phyloP scores from a whole-genome alignment of 2,113 vertebrate genomes.

The Acanthisitta chloris region DNA sequence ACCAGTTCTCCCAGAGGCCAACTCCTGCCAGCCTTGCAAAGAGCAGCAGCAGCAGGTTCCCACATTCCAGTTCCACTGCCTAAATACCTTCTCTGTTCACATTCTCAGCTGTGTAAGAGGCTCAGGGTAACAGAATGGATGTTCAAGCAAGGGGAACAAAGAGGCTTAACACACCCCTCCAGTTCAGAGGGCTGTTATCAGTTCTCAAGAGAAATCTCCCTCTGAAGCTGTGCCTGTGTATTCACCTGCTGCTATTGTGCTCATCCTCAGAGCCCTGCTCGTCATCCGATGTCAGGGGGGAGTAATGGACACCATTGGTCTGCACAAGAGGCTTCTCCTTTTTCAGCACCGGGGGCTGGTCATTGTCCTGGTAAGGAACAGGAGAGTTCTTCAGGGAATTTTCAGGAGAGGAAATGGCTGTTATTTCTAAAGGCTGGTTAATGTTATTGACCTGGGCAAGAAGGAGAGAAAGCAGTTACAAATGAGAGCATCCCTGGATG shows the following conservation, averaged over 20 bases:
- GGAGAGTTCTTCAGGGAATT: constrained; percentile 89
- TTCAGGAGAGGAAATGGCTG: constrained; percentile 98
- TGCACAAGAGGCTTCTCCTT: constrained; percentile 88
- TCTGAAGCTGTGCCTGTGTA: background rate
- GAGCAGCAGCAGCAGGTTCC: background rate
- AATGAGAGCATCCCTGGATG: background rate
- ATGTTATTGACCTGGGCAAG: constrained; percentile 92
- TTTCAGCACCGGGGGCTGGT: constrained; percentile 93
- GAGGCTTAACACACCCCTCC: background rate
- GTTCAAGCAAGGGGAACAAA: background rate
- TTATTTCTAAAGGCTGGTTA: constrained; percentile 98
- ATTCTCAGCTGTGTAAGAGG: background rate
- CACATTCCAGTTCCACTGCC: background rate
- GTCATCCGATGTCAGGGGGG: constrained; percentile 79
- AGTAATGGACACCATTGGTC: constrained; percentile 78
- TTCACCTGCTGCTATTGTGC: constrained; percentile 74
- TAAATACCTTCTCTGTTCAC: background rate
- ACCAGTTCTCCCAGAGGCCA: background rate
- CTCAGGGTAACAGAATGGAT: background rate
- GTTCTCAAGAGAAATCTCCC: background rate
- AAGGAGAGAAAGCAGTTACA: constrained; percentile 38
- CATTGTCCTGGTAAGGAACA: constrained; percentile 83
- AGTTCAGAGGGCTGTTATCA: background rate
- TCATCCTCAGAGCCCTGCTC: constrained; percentile 80
- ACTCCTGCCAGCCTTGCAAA: background rate